Evolutionary conservation across 2,888 invertebrate species (phyloP), one percentile per base, ranked within the genome.

Genomic region (Opisthograptis luteolata): DNA sequence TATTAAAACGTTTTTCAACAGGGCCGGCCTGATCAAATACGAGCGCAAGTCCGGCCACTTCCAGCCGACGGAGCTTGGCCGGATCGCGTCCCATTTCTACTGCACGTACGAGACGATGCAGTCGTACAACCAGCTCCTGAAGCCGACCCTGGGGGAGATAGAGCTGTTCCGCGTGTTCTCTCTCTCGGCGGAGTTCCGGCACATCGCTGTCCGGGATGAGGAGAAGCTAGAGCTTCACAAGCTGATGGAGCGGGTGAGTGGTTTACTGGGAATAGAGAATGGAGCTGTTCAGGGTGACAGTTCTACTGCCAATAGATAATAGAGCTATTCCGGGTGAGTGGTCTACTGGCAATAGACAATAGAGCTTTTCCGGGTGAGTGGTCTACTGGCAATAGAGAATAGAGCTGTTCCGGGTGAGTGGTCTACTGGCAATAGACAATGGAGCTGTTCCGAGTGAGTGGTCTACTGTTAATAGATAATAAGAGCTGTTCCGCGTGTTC

Each of bases 101-200:
- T 97, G 98, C 76, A 98, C 99, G 0, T 95, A 97, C 81, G 99
- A 99, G 64, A 98, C 99, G 0, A 99, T 99, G 95, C 93, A 96
- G 65, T 96, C 97, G 0, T 99, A 99, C 88, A 98, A 99, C 82
- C 98, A 99, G 78, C 92, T 99, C 35, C 85, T 99, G 55, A 99
- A 99, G 80, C 97, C 99, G 8, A 99, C 98, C 0, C 91, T 99
- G 0, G 97, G 98, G 53, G 99, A 99, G 89, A 99, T 99, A 35
- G 99, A 99, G 81, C 89, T 99, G 54, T 98, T 99, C 86, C 85
- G 97, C 1, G 99, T 99, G n/a, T 99, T 99, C 84, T 99, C 99
- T 0, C 91, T 99, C n/a, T 98, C 98, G 0, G 95, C 96, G 0
- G 99, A 99, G 87, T 99, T 99, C 90, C 95, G 94, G 63, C 95